A percentile compares a stretch with the other conserved stretches of the same genome.
Conservation (phyloP, 2,797 vertebrate genomes). For the Remorina albescens region DNA sequence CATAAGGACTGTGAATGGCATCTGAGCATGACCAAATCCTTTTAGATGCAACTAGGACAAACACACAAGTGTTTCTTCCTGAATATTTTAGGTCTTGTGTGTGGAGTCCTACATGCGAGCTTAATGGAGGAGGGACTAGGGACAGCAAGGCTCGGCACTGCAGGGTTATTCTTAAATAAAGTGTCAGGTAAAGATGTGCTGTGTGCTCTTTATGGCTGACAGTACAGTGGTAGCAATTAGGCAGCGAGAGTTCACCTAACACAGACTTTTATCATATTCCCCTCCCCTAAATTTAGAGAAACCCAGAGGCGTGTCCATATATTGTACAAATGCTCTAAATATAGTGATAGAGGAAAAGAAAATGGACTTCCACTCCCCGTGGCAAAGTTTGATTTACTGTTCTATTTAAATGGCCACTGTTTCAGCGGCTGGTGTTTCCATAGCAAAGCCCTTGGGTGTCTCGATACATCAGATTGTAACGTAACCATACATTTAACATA, state of each 20-base stretch:
- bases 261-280: slow-evolving; percentile 39
- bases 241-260: slow-evolving; percentile 43
- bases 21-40: slow-evolving; percentile 54
- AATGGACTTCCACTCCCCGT: slow-evolving; percentile 62
- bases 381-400: slow-evolving; percentile 77
- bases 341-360: slow-evolving; percentile 58
- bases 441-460: slow-evolving; percentile 56
- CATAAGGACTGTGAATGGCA: slow-evolving; percentile 39
- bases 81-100: slow-evolving; percentile 65
- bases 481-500: slow-evolving; percentile 61
- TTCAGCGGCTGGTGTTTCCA: slow-evolving; percentile 62
- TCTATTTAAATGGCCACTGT: slow-evolving; percentile 72
- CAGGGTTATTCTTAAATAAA: slow-evolving; percentile 42
- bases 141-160: slow-evolving; percentile 19
- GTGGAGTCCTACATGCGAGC: slow-evolving; percentile 44
- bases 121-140: slow-evolving; percentile 39
- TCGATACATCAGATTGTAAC: slow-evolving; percentile 61
- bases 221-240: slow-evolving; percentile 47
- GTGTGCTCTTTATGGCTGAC: slow-evolving; percentile 33
- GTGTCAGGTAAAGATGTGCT: slow-evolving; percentile 21
- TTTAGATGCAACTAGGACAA: slow-evolving; percentile 67
- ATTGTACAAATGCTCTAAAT: slow-evolving; percentile 61
- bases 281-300: slow-evolving; percentile 58
- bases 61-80: slow-evolving; percentile 54
- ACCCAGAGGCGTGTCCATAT: slow-evolving; percentile 63